Evolutionary conservation across 1,140 invertebrate genomes (phyloP).

Genomic region (Chymomyza costata): DNA sequence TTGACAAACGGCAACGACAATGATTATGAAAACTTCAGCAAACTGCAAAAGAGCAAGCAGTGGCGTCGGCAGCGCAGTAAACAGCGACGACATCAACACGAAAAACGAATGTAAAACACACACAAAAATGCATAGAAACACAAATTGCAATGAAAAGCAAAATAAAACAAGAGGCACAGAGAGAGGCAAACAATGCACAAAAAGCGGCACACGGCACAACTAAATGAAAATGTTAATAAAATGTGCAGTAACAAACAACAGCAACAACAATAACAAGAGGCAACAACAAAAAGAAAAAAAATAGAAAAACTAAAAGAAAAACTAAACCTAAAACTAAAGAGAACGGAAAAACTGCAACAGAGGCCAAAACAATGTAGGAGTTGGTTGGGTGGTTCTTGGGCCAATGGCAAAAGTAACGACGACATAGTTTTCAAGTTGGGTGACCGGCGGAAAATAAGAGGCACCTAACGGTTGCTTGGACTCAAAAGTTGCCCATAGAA

Average conservation of each 20-base stretch:
- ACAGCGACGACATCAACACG: slow-evolving; percentile 44
- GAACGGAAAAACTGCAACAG: slow-evolving; percentile 67
- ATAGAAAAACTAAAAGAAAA: slow-evolving; percentile 24
- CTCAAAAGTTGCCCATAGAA: slow-evolving; percentile 22
- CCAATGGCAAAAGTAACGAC: too few relatives aligned
- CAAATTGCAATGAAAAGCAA: slow-evolving; percentile 70
- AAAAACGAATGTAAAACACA: slow-evolving; percentile 72
- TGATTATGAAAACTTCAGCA: slow-evolving; percentile 70
- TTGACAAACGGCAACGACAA: slow-evolving; percentile 53
- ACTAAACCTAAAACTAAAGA: slow-evolving; percentile 57
- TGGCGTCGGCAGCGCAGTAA: slow-evolving; percentile 1
- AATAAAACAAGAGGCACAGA: slow-evolving; percentile 41
- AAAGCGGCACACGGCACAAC: slow-evolving; percentile 26
- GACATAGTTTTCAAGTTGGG: slow-evolving; percentile 37
- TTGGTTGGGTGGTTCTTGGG: background rate
- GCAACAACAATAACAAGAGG: slow-evolving; percentile 20
- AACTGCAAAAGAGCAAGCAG: slow-evolving; percentile 58
- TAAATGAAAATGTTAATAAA: slow-evolving; percentile 73
- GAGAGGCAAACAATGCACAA: slow-evolving; percentile 10
- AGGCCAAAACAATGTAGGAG: slow-evolving; percentile 59
- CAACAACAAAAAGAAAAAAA: background rate
- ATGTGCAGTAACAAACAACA: slow-evolving; percentile 56
- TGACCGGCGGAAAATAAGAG: too few relatives aligned
- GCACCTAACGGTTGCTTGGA: too few relatives aligned
- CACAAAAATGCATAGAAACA: slow-evolving; percentile 71